Base-by-base conservation (phyloP, 2,888 invertebrate genomes). In the Andricus curvator region DNA sequence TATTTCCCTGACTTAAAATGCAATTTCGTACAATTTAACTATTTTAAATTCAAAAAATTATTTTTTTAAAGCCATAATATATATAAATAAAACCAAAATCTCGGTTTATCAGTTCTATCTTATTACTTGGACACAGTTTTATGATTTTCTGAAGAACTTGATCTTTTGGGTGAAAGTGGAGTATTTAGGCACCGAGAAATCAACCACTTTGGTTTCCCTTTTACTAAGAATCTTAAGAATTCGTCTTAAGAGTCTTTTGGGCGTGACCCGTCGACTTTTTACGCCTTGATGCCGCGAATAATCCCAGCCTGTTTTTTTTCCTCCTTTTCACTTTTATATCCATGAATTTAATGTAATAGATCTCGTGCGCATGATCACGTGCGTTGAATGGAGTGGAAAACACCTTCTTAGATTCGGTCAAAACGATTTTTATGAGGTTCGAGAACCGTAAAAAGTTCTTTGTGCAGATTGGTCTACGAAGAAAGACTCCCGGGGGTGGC, bases 371-470 rank as follows among this genome's bases (percentile, higher is more conserved):
- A 77, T 65, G 77, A 77, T 77, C 77, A 77, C 64, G 65, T 64
- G 48, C 44, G 48, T 33, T 74, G 70, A 74, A 74, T 74, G 70
- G 70, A 29, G 70, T 74, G 51, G 51, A 74, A 74, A 74, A 51
- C 51, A 74, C 70, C 70, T 70, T 70, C 51, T 74, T 74, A 74
- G 70, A 74, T 74, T 74, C 29, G 51, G 51, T 56, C 70, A 74
- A 74, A 51, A 51, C 80, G 81, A 83, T 81, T 84, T 85, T 85
- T 83, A 85, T 85, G 84, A 85, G 84, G 80, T 78, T 82, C 83
- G 84, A 84, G 82, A 81, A 84, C 84, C 83, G 82, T 85, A 85
- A 85, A 86, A 85, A 85, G 85, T 85, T 83, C 84, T 84, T 83
- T 68, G 68, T 68, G 76, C 77, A 79, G 83, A 83, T 82, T 81